Evolutionary conservation across 1,140 invertebrate genomes (phyloP), one percentile per base, ranked within the genome.

Genomic region (Pinna nobilis): DNA sequence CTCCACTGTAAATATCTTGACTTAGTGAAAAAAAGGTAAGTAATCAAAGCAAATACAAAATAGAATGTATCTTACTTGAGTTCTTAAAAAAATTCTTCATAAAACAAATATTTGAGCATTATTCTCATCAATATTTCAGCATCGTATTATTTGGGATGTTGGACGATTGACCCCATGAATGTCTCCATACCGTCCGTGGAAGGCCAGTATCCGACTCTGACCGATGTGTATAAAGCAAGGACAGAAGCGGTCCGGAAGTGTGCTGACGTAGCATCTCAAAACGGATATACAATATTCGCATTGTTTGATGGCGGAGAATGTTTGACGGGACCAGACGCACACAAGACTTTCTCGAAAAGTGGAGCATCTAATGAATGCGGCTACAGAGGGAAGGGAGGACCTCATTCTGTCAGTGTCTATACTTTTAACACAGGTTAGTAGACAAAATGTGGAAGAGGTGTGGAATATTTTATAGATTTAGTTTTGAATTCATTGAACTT

Each of bases 121-220:
- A 30, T 59, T 33, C 18, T 39, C 7, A 7, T 30, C 5, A n/a
- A 13, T 6, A 9, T 59, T 72, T 11, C 65, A 74, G 77, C 68
- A 4, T 72, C 76, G 4, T 75, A 64, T 23, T 72, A 73, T 15
- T 44, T 83, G 30, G 81, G 81, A 18, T 83, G 81, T 35, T 83
- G 75, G 77, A 68, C 60, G 11, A 50, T 69, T 32, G 66, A 73
- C 20, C 28, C 32, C 1, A 57, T 23, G 18, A 76, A 76, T 28
- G 11, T 67, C 7, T 61, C 70, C 5, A 74, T 81, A 23, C 71
- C 77, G 11, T 76, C 79, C 0, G 70, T 70, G 6, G 79, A 79
- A 35, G 77, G 79, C 9, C 30, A 44, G 18, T 49, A 35, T 20
- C 70, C 69, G 3, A 15, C 23, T 1, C 47, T 82, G 23, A 70